These are phyloP conservation scores for Aphodius granarius DNA, from an alignment of 2,888 invertebrate genomes.

Conservation along the genomic window DNA sequence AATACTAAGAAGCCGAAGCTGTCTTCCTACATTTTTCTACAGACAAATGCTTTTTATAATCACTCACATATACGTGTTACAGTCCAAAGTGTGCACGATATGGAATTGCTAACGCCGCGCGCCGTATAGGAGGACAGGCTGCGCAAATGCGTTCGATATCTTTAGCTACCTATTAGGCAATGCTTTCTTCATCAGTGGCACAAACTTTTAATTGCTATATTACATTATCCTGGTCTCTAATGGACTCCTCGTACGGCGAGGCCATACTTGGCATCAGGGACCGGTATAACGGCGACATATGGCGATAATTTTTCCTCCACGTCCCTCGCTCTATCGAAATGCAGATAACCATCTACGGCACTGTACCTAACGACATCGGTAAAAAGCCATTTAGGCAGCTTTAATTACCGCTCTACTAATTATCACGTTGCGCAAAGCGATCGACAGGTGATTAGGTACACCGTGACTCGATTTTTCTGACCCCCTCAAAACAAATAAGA, in stretches of 20 bases:
- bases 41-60: neutral
- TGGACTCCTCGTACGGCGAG: neutral
- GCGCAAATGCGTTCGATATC: neutral
- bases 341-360: neutral
- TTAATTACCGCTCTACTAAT: constrained; percentile 26
- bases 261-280: neutral
- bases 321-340: neutral
- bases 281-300: neutral
- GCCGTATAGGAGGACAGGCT: neutral
- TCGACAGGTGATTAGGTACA: constrained; percentile 26
- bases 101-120: neutral
- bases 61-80: neutral
- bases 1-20: too few species aligned
- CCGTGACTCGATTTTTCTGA: constrained; percentile 17
- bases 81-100: neutral
- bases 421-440: constrained; percentile 26
- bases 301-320: neutral
- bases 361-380: neutral
- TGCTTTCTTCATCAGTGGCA: neutral
- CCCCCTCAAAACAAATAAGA: neutral
- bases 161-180: neutral
- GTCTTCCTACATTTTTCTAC: neutral
- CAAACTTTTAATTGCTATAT: neutral
- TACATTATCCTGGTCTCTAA: neutral
- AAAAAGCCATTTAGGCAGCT: constrained; percentile 18